Evolutionary conservation across 2,113 vertebrate species (phyloP).

Genomic region (Plecturocebus donacophilus): DNA sequence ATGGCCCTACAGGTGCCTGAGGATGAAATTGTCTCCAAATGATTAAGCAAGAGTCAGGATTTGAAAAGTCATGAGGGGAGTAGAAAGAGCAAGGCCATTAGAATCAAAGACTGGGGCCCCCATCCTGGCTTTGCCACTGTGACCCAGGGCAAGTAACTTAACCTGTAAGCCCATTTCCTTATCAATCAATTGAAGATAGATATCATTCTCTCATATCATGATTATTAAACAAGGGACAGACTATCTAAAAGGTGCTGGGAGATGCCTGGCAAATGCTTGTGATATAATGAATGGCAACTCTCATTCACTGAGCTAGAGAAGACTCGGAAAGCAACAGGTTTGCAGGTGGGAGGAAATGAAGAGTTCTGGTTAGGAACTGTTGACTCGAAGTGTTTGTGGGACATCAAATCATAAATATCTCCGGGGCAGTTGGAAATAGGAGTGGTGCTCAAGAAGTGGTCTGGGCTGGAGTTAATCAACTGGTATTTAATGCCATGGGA

Average conservation of each 20-base stretch:
- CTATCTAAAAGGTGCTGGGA: not conserved
- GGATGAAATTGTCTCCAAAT: not conserved
- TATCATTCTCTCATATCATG: no score
- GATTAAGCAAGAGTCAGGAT: not conserved
- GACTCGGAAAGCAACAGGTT: not conserved
- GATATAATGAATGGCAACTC: not conserved
- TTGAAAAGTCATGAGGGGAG: not conserved
- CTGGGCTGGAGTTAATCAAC: no score
- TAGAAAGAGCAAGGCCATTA: not conserved
- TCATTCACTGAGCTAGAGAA: not conserved
- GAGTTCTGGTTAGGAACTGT: not conserved
- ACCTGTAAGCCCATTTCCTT: not conserved
- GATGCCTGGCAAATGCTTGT: not conserved
- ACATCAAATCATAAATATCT: not conserved
- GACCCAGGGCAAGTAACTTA: not conserved
- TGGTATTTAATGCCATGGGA: rapidly evolving
- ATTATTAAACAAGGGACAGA: not conserved
- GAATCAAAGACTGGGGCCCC: not conserved
- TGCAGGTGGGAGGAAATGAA: not conserved
- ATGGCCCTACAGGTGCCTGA: not conserved
- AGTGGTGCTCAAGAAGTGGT: not conserved
- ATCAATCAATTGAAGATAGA: rapidly evolving
- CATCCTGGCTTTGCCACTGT: not conserved
- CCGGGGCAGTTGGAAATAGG: not conserved
- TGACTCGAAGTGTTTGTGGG: not conserved